These are phyloP conservation scores for Sinelater perroti DNA, from an alignment of 2,888 invertebrate genomes.

Conservation along the genomic window DNA sequence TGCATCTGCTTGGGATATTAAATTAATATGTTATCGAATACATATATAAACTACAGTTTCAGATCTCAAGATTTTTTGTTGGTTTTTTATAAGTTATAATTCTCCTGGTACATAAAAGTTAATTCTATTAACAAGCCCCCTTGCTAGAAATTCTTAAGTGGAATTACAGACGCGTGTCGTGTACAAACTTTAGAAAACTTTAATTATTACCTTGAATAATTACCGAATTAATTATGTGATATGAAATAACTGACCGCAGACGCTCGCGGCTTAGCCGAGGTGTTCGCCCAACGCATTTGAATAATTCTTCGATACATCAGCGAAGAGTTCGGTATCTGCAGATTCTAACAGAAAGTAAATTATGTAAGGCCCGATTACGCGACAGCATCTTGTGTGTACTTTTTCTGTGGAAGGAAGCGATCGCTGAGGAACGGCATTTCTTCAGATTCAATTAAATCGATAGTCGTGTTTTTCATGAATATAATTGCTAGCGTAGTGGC, in stretches of 20 bases:
- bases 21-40: no score
- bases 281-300: background rate
- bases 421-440: conserved; percentile 10
- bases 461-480: conserved; percentile 4
- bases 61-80: background rate
- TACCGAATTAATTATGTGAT: conserved; percentile 7
- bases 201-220: conserved; percentile 7
- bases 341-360: conserved; percentile 4
- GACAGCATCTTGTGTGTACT: background rate
- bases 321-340: background rate
- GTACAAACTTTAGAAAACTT: conserved; percentile 11
- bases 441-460: conserved; percentile 9
- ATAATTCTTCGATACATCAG: background rate
- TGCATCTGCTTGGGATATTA: no score
- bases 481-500: background rate
- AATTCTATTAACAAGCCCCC: background rate
- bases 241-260: conserved; percentile 5
- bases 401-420: conserved; percentile 6
- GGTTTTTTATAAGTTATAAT: background rate
- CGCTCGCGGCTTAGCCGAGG: background rate
- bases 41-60: background rate
- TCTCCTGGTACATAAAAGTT: background rate
- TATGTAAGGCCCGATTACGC: background rate
- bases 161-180: conserved; percentile 1
- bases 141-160: conserved; percentile 1